A percentile compares a stretch with the other conserved stretches of the same genome.
Conservation (phyloP, 1,140 invertebrate genomes). For the Hycleus phaleratus region DNA sequence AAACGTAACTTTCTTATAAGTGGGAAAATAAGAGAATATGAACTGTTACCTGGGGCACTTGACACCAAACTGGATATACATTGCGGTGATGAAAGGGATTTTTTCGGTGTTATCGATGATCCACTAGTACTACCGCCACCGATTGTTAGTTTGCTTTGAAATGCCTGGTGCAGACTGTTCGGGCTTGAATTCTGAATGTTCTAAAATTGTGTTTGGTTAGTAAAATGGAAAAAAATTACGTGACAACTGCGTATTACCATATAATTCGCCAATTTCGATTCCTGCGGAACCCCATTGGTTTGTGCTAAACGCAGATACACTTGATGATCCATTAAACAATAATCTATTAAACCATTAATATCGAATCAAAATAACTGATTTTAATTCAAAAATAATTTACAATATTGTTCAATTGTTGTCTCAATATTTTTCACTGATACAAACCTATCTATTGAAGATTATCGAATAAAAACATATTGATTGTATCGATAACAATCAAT, state of each 20-base stretch:
- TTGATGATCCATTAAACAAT: conserved; percentile 28
- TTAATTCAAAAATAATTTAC: no score
- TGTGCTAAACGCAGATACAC: conserved; percentile 40
- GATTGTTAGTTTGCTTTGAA: conserved; percentile 9
- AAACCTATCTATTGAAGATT: conserved; percentile 6
- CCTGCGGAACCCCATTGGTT: conserved; percentile 70
- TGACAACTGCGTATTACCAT: conserved; percentile 51
- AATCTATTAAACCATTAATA: conserved; percentile 5
- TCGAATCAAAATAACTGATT: not conserved
- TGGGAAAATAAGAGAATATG: no score
- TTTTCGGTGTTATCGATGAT: conserved; percentile 10
- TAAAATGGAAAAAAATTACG: not conserved
- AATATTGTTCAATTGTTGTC: no score
- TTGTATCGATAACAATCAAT: not conserved
- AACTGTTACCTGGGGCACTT: conserved; percentile 6
- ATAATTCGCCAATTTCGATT: conserved; percentile 78
- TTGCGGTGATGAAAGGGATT: not conserved
- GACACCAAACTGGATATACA: not conserved
- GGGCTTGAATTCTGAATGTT: conserved; percentile 2
- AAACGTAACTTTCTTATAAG: no score
- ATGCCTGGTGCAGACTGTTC: conserved; percentile 8
- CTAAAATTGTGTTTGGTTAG: not conserved
- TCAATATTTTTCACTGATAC: not conserved
- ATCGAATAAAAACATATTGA: conserved; percentile 1
- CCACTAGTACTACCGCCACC: not conserved